Conservation (phyloP, 53 echinoderm and acorn worm genomes). For the Holothuria leucospilota region DNA sequence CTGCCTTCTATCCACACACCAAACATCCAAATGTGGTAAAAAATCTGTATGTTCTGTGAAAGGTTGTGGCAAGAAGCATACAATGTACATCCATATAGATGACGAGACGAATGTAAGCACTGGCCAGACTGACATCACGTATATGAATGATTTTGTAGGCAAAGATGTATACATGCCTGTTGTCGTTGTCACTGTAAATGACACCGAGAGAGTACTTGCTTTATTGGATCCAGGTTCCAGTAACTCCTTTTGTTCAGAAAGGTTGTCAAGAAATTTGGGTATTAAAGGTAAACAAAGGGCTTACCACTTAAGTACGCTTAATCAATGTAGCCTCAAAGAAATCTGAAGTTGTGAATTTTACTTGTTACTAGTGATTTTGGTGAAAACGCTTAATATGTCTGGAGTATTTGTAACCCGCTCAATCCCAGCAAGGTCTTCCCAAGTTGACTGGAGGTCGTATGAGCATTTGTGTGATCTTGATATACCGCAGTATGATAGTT, state of each 20-base stretch:
- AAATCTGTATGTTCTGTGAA: constrained; percentile 31
- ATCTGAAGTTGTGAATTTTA: constrained; percentile 42
- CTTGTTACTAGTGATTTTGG: constrained; percentile 10
- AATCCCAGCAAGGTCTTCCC: constrained; percentile 45
- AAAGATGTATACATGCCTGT: constrained; percentile 42
- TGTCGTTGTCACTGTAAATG: constrained; percentile 45
- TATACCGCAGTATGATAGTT: constrained; percentile 21
- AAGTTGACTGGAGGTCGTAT: constrained; percentile 30
- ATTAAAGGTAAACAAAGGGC: constrained; percentile 23
- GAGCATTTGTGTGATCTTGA: constrained; percentile 33
- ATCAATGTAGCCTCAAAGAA: constrained; percentile 16
- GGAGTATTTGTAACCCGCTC: constrained; percentile 33
- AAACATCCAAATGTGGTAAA: constrained; percentile 34
- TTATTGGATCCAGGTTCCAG: constrained; percentile 56
- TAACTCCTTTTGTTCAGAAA: constrained; percentile 50
- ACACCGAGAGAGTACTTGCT: constrained; percentile 35
- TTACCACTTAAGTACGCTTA: constrained; percentile 36
- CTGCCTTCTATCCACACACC: constrained; percentile 23
- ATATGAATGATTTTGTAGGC: neutral
- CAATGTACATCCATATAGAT: constrained; percentile 1
- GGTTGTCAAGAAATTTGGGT: constrained; percentile 25
- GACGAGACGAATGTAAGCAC: neutral
- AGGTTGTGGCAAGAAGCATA: constrained; percentile 61
- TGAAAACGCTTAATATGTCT: constrained; percentile 22
- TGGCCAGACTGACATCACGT: constrained; percentile 25